A percentile compares a stretch with the other conserved stretches of the same genome.
These are phyloP conservation scores for Lepidochrysops patricia DNA, from an alignment of 2,888 invertebrate species.

Conservation along the genomic window DNA sequence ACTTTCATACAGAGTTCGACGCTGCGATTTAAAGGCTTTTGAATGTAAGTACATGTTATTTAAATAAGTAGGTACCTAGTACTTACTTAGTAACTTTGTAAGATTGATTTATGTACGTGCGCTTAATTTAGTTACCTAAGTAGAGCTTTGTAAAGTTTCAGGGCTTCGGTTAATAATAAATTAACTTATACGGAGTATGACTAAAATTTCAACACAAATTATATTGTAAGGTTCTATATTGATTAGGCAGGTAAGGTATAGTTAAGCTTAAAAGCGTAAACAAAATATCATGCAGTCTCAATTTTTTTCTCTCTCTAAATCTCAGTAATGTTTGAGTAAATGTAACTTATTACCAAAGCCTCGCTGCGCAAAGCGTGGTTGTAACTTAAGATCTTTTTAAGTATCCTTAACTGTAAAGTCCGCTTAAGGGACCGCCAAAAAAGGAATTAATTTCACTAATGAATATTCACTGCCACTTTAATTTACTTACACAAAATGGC, in stretches of 20 bases:
- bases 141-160: neutral
- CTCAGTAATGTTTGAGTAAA: neutral
- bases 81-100: neutral
- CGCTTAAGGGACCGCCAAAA: neutral
- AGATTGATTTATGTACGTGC: neutral
- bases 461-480: constrained; percentile 46
- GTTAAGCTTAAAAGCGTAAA: too few relatives aligned
- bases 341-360: neutral
- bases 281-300: too few relatives aligned
- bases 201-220: neutral
- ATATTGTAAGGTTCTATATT: neutral
- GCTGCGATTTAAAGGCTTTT: neutral
- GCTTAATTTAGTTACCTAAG: neutral
- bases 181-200: neutral
- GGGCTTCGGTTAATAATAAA: neutral
- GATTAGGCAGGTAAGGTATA: too few relatives aligned
- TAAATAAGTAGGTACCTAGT: too few relatives aligned
- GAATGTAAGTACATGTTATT: neutral
- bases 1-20: neutral
- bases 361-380: neutral
- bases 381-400: constrained; percentile 8
- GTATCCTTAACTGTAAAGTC: constrained; percentile 6
- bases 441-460: constrained; percentile 22
- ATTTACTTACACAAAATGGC: constrained; percentile 21
- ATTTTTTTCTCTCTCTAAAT: neutral